Evolutionary conservation across 2,888 invertebrate species (phyloP).

Genomic region (Nomada hirtipes): DNA sequence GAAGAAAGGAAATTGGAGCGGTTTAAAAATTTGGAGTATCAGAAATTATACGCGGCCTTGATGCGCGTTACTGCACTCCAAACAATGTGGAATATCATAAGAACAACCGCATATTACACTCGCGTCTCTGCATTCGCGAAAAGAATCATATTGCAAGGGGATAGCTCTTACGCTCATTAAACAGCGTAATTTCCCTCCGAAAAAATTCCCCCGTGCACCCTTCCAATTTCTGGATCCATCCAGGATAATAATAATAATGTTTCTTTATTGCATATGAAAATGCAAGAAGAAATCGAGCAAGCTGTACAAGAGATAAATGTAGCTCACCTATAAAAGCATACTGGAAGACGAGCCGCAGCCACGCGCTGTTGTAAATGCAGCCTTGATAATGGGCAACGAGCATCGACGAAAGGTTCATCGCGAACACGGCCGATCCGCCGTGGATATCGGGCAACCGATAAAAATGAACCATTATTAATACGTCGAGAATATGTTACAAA

Average conservation of each 20-base stretch:
- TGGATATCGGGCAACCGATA: not conserved
- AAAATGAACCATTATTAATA: not conserved
- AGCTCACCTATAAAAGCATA: constrained; percentile 23
- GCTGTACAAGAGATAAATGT: constrained; percentile 34
- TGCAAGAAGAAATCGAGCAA: constrained; percentile 23
- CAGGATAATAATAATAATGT: constrained; percentile 1
- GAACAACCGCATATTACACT: not conserved
- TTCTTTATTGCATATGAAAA: constrained; percentile 31
- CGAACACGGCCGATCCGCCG: not conserved
- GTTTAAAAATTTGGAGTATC: not conserved
- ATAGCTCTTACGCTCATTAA: constrained; percentile 21
- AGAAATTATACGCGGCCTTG: not conserved
- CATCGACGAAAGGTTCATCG: not conserved
- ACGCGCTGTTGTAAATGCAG: constrained; percentile 23
- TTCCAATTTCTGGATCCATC: constrained; percentile 28
- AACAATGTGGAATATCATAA: not conserved
- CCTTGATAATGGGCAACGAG: constrained; percentile 18
- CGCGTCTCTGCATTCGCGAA: constrained; percentile 4
- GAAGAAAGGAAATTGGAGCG: too few relatives aligned
- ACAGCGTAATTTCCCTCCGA: constrained; percentile 12
- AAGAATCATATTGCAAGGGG: constrained; percentile 18
- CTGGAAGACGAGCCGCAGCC: constrained; percentile 3
- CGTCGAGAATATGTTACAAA: constrained; percentile 1
- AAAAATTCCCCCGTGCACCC: not conserved
- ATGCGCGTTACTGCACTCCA: not conserved